Evolutionary conservation across 2,888 invertebrate species (phyloP), one percentile per base, ranked within the genome.

Genomic region (Apomyelois bistriatella): DNA sequence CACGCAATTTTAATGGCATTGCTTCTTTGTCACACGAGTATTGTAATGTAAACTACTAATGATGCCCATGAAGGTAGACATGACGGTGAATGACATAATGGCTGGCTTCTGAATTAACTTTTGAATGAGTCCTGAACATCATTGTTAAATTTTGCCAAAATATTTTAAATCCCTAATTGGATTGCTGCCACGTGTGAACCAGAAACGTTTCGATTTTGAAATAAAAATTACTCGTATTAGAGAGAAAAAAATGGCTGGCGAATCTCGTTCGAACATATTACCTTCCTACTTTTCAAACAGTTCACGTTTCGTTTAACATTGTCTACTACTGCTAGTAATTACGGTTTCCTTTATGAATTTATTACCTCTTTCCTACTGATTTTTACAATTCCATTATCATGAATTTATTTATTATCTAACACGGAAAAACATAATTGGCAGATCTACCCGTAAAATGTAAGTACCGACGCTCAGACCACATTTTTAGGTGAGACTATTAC

Each of bases 331-430:
- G n/a, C 5, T 43, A 16, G 32, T 28, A 28, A 43, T 43, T 43
- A 28, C 17, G 7, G 10, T 16, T 46, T 32, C 46, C 46, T 46
- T 46, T 16, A 46, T 46, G 43, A 35, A 32, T 46, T 13, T n/a
- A 46, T 46, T 32, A 10, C 10, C 16, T 32, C 3, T 46, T 46
- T 46, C 46, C 46, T 46, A 32, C 46, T 15, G 46, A 32, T 43
- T 43, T 43, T 28, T 10, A 32, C 15, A 15, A 46, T 46, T 46
- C 46, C 13, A 32, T 30, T 15, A 32, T 35, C 46, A 46, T 15
- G 13, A 46, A 12, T 30, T 3, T 35, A 46, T 32, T 32, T n/a
- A 30, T 16, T 10, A 28, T 28, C 32, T 15, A 32, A 15, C 32
- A 15, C 46, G 16, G 32, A 15, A 15, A 35, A 46, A 12, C 22